A percentile compares a stretch with the other conserved stretches of the same genome.
Evolutionary conservation across 2,888 invertebrate genomes (phyloP).

Genomic region (Idaea aversata): DNA sequence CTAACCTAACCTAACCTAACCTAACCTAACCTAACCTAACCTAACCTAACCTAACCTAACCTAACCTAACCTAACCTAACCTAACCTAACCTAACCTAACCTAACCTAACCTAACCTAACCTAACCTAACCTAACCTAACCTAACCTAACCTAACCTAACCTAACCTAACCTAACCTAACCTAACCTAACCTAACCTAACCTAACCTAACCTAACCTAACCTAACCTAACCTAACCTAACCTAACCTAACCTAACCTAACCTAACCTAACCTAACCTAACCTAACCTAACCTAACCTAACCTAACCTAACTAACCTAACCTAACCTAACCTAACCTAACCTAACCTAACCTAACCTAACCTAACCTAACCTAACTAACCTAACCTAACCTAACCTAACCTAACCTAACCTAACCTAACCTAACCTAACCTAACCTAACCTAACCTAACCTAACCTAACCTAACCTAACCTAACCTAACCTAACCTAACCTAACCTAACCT

Average conservation of each 20-base stretch:
- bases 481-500: constrained; percentile 26
- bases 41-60: constrained; percentile 20
- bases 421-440: constrained; percentile 26
- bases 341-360: constrained; percentile 22
- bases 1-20: constrained; percentile 24
- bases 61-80: constrained; percentile 20
- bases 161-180: constrained; percentile 24
- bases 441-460: constrained; percentile 28
- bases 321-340: constrained; percentile 25
- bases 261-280: constrained; percentile 20
- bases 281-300: constrained; percentile 23
- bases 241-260: constrained; percentile 21
- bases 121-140: constrained; percentile 24
- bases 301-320: constrained; percentile 26
- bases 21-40: constrained; percentile 22
- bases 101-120: constrained; percentile 25
- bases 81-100: constrained; percentile 30
- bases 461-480: constrained; percentile 28
- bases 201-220: constrained; percentile 25
- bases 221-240: constrained; percentile 20
- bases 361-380: constrained; percentile 23
- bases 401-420: constrained; percentile 27
- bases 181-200: constrained; percentile 25
- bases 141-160: constrained; percentile 22
- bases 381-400: constrained; percentile 25